phyloP scores from a whole-genome alignment of 2,888 invertebrate species.

The Lithophane ornitopus region DNA sequence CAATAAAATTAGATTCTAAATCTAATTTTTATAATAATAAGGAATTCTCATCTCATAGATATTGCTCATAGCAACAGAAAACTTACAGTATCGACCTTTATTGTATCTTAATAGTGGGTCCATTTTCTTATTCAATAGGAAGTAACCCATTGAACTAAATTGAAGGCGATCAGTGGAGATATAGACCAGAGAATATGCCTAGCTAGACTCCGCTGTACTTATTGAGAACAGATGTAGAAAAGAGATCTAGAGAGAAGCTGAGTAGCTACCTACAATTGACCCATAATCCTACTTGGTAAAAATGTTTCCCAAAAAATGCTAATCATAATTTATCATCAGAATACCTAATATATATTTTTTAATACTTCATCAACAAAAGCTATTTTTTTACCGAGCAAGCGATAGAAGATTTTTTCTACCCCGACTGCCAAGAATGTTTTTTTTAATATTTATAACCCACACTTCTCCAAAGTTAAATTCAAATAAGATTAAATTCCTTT shows the following conservation, averaged over 20 bases:
- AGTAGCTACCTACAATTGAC: no score
- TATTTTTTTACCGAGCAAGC: conserved; percentile 8
- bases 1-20: no score
- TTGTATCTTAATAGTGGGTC: conserved; percentile 9
- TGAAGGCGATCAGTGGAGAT: conserved; percentile 73
- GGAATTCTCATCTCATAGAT: background rate
- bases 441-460: no score
- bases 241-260: no score
- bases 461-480: no score
- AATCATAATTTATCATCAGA: no score
- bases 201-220: background rate
- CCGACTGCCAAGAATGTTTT: no score
- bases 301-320: background rate
- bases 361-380: background rate
- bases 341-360: no score
- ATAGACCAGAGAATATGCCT: conserved; percentile 17
- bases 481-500: no score
- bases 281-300: background rate
- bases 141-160: conserved; percentile 79
- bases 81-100: background rate
- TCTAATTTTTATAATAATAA: no score
- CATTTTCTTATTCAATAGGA: conserved; percentile 71
- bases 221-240: background rate
- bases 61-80: conserved; percentile 24
- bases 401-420: no score